Percentiles rank a stretch among this genome's conserved stretches.
These are phyloP conservation scores for Melanotaenia pygmaea DNA, from an alignment of 2,797 vertebrate species.

Conservation along the genomic window DNA sequence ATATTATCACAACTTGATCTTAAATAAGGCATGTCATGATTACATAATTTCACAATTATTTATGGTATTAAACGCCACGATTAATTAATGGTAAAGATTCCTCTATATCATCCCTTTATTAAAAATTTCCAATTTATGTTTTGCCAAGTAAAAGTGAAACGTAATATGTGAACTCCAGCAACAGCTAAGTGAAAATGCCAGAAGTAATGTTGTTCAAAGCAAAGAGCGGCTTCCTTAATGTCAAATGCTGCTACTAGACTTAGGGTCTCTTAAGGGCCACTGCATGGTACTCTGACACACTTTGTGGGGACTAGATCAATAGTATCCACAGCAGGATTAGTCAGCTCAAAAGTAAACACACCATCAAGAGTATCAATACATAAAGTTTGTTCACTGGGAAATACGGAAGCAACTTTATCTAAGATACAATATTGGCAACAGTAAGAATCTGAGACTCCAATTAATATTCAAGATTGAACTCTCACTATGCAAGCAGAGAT, in stretches of 20 bases:
- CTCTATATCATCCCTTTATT: too few relatives aligned
- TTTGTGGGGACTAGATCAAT: slow-evolving; percentile 6
- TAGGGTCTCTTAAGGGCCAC: neutral
- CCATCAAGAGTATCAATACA: slow-evolving; percentile 11
- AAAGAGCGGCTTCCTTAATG: neutral
- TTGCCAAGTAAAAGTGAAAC: neutral
- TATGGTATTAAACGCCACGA: too few relatives aligned
- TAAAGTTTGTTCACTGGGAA: slow-evolving; percentile 5
- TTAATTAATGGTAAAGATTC: too few relatives aligned
- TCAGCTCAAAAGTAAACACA: slow-evolving; percentile 2
- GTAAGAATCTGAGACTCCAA: slow-evolving; percentile 4
- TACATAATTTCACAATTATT: too few relatives aligned
- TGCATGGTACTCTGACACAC: neutral
- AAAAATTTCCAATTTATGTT: neutral
- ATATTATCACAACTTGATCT: too few relatives aligned
- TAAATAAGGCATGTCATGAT: too few relatives aligned
- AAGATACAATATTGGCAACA: slow-evolving; percentile 8
- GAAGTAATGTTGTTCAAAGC: neutral
- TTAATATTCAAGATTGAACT: neutral
- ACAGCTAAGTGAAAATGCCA: neutral
- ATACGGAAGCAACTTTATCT: neutral
- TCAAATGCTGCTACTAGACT: slow-evolving; percentile 1
- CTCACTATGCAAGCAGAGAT: neutral
- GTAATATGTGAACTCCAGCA: neutral
- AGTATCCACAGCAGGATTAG: slow-evolving; percentile 13